Percentiles rank a stretch among this genome's conserved stretches.
These are phyloP conservation scores for Crotalus horridus DNA, from an alignment of 2,113 vertebrate species.

Conservation along the genomic window DNA sequence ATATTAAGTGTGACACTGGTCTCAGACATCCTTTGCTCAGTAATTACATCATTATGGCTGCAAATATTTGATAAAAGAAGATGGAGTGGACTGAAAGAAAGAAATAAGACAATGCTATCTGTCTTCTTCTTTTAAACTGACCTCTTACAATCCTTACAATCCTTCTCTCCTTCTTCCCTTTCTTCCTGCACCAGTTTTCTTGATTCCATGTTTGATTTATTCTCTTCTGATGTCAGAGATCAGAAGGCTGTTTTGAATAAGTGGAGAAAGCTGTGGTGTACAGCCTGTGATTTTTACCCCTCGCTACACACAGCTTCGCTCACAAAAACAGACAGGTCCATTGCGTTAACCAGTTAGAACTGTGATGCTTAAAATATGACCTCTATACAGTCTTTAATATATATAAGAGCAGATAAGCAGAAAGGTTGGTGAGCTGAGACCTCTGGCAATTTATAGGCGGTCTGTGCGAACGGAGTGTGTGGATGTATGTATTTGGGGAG, in stretches of 20 bases:
- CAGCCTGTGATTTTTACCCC: not conserved
- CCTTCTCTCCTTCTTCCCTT: not conserved
- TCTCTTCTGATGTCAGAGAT: not conserved
- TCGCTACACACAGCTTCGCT: not conserved
- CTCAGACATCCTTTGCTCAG: conserved; percentile 54
- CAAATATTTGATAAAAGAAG: conserved; percentile 44
- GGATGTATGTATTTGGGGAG: not conserved
- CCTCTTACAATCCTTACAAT: not conserved
- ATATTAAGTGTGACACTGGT: conserved; percentile 76
- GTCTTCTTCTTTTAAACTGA: not conserved
- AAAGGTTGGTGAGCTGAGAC: not conserved
- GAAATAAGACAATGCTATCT: conserved; percentile 21
- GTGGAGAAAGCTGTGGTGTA: not conserved
- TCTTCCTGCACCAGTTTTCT: not conserved
- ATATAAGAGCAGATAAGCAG: not conserved
- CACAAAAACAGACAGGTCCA: not conserved
- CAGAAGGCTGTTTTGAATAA: not conserved
- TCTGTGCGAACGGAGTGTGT: not conserved
- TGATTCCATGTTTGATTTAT: not conserved
- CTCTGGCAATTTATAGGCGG: not conserved
- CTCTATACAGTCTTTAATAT: not conserved
- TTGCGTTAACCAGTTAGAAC: not conserved
- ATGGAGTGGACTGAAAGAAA: conserved; percentile 14
- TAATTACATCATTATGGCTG: conserved; percentile 58
- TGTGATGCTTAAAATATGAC: not conserved